A percentile compares a stretch with the other conserved stretches of the same genome.
phyloP scores from a whole-genome alignment of 2,888 invertebrate species.

The Plebejus anna region DNA sequence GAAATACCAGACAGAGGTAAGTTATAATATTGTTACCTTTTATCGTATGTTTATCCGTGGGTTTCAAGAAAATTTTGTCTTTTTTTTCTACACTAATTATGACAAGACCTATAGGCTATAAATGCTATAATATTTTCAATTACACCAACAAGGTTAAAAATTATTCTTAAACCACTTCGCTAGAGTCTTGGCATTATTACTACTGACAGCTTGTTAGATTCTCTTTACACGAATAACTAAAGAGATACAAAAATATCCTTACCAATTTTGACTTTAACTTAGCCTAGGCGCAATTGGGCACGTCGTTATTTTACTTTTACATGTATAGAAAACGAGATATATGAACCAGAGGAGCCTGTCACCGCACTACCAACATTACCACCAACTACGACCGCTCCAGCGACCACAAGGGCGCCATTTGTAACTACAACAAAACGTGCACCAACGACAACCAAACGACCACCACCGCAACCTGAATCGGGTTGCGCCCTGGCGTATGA shows the following conservation, averaged over 20 bases:
- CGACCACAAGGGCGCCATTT: conserved; percentile 38
- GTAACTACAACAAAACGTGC: conserved; percentile 33
- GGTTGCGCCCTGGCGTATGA: conserved; percentile 75
- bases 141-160: too few relatives aligned
- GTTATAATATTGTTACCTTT: not conserved
- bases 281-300: not conserved
- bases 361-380: conserved; percentile 33
- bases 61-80: too few relatives aligned
- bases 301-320: not conserved
- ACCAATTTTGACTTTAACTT: too few relatives aligned
- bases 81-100: too few relatives aligned
- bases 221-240: too few relatives aligned
- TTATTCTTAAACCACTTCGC: too few relatives aligned
- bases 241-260: too few relatives aligned
- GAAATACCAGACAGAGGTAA: conserved; percentile 40
- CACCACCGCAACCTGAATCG: conserved; percentile 64
- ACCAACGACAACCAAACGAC: conserved; percentile 48
- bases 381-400: conserved; percentile 36
- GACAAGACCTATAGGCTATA: too few relatives aligned
- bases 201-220: too few relatives aligned
- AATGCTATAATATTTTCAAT: too few relatives aligned
- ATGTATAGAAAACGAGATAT: conserved; percentile 35
- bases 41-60: not conserved
- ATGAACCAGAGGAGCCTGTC: conserved; percentile 36
- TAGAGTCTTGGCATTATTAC: too few relatives aligned